phyloP scores from a whole-genome alignment of 2,888 invertebrate species.

The Lobophora halterata region DNA sequence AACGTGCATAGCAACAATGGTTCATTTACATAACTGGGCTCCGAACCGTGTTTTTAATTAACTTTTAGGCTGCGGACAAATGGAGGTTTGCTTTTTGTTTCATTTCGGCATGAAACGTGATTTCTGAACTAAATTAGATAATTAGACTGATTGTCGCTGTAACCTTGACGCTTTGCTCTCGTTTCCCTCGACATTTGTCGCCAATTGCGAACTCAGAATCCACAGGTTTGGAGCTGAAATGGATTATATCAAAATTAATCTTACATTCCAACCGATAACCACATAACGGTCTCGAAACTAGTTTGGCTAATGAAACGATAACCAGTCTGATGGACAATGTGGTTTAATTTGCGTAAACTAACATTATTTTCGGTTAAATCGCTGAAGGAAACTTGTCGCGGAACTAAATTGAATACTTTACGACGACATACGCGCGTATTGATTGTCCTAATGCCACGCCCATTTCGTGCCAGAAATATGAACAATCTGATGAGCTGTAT shows the following conservation, averaged over 20 bases:
- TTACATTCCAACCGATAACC: constrained; percentile 22
- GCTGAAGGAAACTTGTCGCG: constrained; percentile 7
- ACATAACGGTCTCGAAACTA: constrained; percentile 30
- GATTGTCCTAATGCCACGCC: constrained; percentile 21
- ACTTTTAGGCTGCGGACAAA: constrained; percentile 48
- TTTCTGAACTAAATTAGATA: constrained; percentile 35
- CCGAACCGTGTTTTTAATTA: constrained; percentile 54
- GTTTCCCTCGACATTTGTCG: constrained; percentile 14
- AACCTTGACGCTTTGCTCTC: constrained; percentile 29
- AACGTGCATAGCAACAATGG: constrained; percentile 64
- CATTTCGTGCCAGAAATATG: constrained; percentile 22
- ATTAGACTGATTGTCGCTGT: constrained; percentile 25
- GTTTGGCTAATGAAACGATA: constrained; percentile 26
- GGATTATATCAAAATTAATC: constrained; percentile 13
- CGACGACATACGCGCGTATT: too few relatives aligned
- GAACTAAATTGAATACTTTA: constrained; percentile 13
- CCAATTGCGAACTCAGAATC: constrained; percentile 7
- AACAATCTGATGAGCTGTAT: constrained; percentile 14
- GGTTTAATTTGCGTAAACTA: constrained; percentile 21
- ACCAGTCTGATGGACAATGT: constrained; percentile 27
- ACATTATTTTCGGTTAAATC: constrained; percentile 11
- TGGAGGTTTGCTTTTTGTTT: constrained; percentile 33
- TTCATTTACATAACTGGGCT: constrained; percentile 61
- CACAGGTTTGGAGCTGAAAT: background rate
- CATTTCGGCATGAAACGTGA: constrained; percentile 29